Evolutionary conservation across 2,113 vertebrate species (phyloP).

Genomic region (Petromus typicus): DNA sequence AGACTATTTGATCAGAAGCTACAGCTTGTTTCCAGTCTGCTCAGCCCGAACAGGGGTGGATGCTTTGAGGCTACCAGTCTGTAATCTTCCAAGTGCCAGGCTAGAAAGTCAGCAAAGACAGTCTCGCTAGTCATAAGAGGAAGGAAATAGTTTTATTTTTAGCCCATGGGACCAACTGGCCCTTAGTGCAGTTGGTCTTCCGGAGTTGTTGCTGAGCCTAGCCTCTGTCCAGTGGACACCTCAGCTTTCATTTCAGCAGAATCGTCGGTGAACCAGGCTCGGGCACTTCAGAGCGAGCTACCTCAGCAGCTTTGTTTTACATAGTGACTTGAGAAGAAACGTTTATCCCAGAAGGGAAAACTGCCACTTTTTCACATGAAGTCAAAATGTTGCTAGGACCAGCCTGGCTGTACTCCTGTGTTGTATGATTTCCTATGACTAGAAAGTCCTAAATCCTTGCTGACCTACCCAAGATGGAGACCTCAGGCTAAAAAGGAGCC

Average conservation of each 20-base stretch:
- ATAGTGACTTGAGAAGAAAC: neutral
- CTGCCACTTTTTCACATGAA: no score
- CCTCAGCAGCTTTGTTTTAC: neutral
- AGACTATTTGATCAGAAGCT: neutral
- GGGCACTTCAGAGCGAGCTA: neutral
- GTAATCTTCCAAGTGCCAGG: neutral
- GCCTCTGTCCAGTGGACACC: no score
- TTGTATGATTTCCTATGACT: neutral
- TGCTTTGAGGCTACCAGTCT: neutral
- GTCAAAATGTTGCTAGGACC: neutral
- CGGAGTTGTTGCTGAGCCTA: no score
- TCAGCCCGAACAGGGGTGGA: neutral
- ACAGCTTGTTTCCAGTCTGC: neutral
- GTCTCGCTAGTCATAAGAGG: neutral
- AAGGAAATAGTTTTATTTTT: neutral
- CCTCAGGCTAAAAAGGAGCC: neutral
- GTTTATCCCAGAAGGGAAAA: neutral
- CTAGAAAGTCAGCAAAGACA: constrained; percentile 27
- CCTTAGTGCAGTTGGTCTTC: neutral
- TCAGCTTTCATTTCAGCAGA: neutral
- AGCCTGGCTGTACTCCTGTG: neutral
- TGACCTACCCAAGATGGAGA: neutral
- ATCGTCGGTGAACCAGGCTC: neutral
- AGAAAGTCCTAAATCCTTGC: neutral
- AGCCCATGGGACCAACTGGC: neutral